Evolutionary conservation across 2,888 invertebrate species (phyloP), one percentile per base, ranked within the genome.

Genomic region (Meandrusa payeni): DNA sequence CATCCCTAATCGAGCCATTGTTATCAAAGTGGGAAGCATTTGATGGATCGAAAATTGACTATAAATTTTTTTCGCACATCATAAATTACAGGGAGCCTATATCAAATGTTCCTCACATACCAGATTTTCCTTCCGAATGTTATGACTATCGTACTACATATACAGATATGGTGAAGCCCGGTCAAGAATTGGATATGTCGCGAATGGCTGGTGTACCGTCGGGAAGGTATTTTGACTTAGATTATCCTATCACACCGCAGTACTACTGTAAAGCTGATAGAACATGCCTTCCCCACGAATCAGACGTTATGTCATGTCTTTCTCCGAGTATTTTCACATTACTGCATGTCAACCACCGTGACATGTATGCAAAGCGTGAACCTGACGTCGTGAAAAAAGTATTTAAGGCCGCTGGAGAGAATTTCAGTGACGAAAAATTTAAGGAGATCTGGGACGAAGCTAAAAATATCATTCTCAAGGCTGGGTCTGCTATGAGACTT

Each of bases 401-500:
- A n/a, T 90, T 90, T 58, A 85, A 88, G 64, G 85, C 80, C 10
- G 55, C 80, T 1, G 90, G 90, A 1, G 88, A 89, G 52, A 61
- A 70, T 40, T 83, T 90, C 45, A 76, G 75, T 2, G 86, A 86
- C 15, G 76, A 88, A 45, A 65, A 61, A 12, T 91, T 91, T 55
- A 67, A 81, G 23, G 59, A 63, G 41, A 52, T 89, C 48, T 90
- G 90, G 90, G 65, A 85, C 46, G 72, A 81, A 50, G 90, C 90
- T 1, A 64, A 78, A 49, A 85, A 50, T 58, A 64, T 40, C 90
- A 90, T 60, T 76, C 85, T 20, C 69, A 82, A 50, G 89, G 87
- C 2, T 73, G 73, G 65, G 90, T 90, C 15, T 90, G 90, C 53
- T 85, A 78, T 26, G 89, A 90, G 62, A 90, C 90, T 3, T 90